Conservation (phyloP, 1,140 invertebrate genomes). For the Pachyrhynchus sulphureomaculatus region DNA sequence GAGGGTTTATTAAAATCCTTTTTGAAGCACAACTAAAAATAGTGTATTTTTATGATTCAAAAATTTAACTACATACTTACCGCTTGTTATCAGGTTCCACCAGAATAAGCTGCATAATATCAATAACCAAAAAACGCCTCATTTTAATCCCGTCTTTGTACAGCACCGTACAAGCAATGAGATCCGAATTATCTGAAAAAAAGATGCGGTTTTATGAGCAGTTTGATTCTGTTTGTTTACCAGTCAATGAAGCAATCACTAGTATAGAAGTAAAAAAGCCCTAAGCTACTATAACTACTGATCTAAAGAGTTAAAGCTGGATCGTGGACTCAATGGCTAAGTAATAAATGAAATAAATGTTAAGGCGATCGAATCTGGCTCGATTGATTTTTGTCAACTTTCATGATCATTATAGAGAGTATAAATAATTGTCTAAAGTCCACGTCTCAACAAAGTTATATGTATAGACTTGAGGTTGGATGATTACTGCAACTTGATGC, state of each 20-base stretch:
- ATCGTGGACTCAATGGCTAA: too few species aligned
- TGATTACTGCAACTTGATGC: too few species aligned
- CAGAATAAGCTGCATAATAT: constrained; percentile 90
- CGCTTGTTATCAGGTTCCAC: constrained; percentile 93
- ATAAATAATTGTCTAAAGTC: too few species aligned
- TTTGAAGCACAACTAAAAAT: too few species aligned
- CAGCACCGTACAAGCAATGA: constrained; percentile 93
- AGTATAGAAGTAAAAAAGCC: constrained; percentile 22
- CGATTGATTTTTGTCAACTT: too few species aligned
- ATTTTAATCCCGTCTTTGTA: constrained; percentile 87
- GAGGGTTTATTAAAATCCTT: too few species aligned
- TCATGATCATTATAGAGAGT: too few species aligned
- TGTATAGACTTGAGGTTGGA: too few species aligned
- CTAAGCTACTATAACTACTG: not conserved
- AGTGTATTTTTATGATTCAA: too few species aligned
- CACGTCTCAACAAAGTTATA: too few species aligned
- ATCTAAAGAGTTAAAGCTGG: not conserved
- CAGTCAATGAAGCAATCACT: constrained; percentile 38
- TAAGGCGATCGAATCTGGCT: too few species aligned
- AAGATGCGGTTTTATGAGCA: constrained; percentile 36
- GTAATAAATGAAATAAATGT: too few species aligned
- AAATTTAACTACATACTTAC: constrained; percentile 42
- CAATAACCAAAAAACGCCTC: constrained; percentile 91
- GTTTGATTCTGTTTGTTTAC: constrained; percentile 24
- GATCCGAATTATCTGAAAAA: constrained; percentile 84